Conservation (phyloP, 2,797 vertebrate genomes). For the Muraenolepis orangiensis region DNA sequence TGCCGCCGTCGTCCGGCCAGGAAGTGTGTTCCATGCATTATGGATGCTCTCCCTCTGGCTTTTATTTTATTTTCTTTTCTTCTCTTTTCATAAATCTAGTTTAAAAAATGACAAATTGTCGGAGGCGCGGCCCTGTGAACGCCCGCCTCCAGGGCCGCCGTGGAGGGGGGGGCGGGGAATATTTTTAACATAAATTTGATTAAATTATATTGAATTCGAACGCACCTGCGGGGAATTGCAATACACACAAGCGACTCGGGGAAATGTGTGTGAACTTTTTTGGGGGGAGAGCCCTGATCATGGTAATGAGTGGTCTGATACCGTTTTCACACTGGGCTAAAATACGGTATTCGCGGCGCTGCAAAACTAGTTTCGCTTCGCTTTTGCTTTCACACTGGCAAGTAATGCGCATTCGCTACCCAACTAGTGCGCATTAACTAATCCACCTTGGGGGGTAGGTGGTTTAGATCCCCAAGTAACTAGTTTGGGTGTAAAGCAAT, state of each 20-base stretch:
- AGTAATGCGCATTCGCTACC: too few relatives aligned
- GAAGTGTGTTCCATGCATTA: background rate
- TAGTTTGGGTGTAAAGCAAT: too few relatives aligned
- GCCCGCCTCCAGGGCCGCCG: background rate
- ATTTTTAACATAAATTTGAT: background rate
- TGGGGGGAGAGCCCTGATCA: background rate
- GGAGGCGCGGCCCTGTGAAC: background rate
- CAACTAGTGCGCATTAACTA: too few relatives aligned
- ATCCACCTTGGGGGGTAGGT: too few relatives aligned
- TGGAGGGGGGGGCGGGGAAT: background rate
- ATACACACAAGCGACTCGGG: background rate
- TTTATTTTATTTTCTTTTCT: background rate
- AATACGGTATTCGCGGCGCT: too few relatives aligned
- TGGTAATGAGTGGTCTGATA: slow-evolving; percentile 4
- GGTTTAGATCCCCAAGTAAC: too few relatives aligned
- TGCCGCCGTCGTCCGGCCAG: background rate
- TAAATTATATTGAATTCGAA: background rate
- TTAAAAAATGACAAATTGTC: slow-evolving; percentile 1
- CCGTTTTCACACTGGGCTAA: too few relatives aligned
- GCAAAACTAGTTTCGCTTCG: too few relatives aligned
- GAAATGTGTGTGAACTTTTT: background rate
- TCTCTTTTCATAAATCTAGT: too few relatives aligned
- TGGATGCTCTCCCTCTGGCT: background rate
- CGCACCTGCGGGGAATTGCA: background rate
- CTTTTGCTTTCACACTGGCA: too few relatives aligned